Conservation (phyloP, 2,113 vertebrate species). For the Oryzias curvinotus region DNA sequence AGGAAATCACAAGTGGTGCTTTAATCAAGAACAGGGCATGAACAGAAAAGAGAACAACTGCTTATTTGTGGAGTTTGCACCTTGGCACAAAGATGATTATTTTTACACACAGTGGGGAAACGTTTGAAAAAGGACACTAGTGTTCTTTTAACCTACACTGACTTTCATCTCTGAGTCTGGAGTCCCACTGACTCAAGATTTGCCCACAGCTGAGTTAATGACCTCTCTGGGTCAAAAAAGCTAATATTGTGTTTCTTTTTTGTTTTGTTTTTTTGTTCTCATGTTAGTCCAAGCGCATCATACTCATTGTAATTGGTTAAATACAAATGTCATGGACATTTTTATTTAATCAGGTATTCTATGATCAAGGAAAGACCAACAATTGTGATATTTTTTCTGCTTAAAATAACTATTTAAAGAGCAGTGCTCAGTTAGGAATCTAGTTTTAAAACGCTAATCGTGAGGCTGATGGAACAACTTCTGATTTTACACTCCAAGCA, state of each 20-base stretch:
- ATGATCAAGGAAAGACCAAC: no score
- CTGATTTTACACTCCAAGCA: no score
- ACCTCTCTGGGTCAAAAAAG: slow-evolving; percentile 7
- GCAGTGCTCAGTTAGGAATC: no score
- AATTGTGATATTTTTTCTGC: no score
- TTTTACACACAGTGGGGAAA: background rate
- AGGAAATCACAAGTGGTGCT: background rate
- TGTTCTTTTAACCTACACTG: slow-evolving; percentile 13
- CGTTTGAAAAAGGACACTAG: slow-evolving; percentile 11
- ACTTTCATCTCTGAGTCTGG: background rate
- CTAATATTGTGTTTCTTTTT: slow-evolving; percentile 11
- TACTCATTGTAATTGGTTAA: slow-evolving; percentile 20
- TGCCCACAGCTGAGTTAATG: slow-evolving; percentile 5
- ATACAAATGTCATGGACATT: no score
- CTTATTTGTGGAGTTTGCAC: no score
- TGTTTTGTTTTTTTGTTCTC: slow-evolving; percentile 12
- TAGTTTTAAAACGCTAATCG: no score
- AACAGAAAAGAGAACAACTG: no score
- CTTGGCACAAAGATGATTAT: no score
- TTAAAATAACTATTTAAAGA: no score
- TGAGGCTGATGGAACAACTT: no score
- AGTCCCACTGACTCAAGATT: slow-evolving; percentile 10
- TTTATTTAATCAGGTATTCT: no score
- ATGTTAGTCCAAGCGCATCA: slow-evolving; percentile 9
- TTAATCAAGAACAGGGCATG: background rate